A percentile compares a stretch with the other conserved stretches of the same genome.
Evolutionary conservation across 2,888 invertebrate species (phyloP).

Genomic region (Phengaris alcon): DNA sequence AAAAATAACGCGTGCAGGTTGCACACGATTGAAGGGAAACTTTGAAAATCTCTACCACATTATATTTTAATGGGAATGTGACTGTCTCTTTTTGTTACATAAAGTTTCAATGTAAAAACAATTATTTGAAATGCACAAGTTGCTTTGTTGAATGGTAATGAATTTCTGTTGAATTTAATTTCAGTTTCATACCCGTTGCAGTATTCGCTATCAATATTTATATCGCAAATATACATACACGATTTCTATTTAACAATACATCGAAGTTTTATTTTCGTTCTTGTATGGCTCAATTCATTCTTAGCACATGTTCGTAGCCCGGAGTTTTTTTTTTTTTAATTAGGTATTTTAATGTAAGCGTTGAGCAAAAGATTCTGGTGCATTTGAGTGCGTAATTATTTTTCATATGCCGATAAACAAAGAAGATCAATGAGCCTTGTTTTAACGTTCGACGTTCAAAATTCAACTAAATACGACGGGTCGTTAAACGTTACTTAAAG

Average conservation of each 20-base stretch:
- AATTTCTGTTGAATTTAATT: slow-evolving; percentile 3
- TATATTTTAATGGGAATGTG: no score
- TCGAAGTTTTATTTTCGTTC: not conserved
- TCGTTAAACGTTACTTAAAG: not conserved
- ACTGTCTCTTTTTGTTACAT: no score
- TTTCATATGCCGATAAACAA: not conserved
- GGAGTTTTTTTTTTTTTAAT: not conserved
- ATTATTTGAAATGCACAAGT: not conserved
- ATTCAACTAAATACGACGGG: not conserved
- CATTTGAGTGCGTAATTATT: not conserved
- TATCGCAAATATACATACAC: not conserved
- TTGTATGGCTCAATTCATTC: not conserved
- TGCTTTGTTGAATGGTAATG: not conserved
- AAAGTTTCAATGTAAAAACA: no score
- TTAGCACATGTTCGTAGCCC: not conserved
- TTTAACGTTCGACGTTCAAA: slow-evolving; percentile 3
- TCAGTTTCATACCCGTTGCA: slow-evolving; percentile 5
- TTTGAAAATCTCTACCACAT: no score
- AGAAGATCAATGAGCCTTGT: not conserved
- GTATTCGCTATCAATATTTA: slow-evolving; percentile 1
- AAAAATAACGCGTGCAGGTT: no score
- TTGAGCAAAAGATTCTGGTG: slow-evolving; percentile 1
- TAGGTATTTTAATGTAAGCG: not conserved
- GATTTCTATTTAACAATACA: slow-evolving; percentile 16
- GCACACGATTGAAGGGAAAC: no score